phyloP scores from a whole-genome alignment of 2,797 vertebrate species.

The Tarsius wallacei region DNA sequence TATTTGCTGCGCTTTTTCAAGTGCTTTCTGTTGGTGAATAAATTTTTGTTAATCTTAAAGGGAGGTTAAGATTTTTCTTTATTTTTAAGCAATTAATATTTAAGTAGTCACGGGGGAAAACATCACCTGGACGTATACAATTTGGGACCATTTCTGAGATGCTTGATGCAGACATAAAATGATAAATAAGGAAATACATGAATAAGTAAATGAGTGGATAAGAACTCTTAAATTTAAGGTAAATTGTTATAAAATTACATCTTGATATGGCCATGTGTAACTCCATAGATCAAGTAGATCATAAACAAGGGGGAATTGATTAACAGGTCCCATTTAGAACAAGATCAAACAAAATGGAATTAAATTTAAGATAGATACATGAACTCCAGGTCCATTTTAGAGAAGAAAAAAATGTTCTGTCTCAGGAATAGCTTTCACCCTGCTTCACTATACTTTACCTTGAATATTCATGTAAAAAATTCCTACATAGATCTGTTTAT shows the following conservation, averaged over 20 bases:
- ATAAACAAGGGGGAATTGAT: background rate
- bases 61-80: background rate
- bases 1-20: background rate
- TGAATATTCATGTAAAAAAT: background rate
- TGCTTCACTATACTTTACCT: background rate
- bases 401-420: background rate
- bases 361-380: background rate
- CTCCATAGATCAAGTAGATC: background rate
- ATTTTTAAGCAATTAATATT: slow-evolving; percentile 15
- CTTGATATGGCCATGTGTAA: background rate
- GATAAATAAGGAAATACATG: background rate
- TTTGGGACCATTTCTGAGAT: background rate
- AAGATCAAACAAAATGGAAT: background rate
- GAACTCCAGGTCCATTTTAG: background rate
- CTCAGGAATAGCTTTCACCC: background rate
- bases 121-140: background rate
- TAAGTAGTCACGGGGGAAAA: background rate
- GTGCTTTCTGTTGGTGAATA: background rate
- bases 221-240: background rate
- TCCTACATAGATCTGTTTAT: background rate
- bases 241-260: background rate
- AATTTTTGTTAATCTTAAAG: background rate
- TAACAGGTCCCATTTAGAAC: background rate
- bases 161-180: background rate
- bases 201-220: background rate